Conservation (phyloP, 2,797 vertebrate genomes). For the Hypotaenidia philippensis region DNA sequence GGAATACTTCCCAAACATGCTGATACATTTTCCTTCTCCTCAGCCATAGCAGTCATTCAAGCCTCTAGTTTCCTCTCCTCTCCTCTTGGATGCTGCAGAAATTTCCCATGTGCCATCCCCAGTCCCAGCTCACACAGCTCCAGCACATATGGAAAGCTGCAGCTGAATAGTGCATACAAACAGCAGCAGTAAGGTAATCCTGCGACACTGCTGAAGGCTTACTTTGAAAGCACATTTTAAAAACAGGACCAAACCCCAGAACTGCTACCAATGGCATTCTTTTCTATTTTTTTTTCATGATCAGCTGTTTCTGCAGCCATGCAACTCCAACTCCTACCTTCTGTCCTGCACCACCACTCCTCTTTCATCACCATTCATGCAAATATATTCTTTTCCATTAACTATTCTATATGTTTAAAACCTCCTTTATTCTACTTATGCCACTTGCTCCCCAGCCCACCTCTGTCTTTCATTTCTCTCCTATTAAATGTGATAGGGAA, state of each 20-base stretch:
- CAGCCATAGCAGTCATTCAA: neutral
- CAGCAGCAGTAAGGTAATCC: neutral
- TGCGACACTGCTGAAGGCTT: neutral
- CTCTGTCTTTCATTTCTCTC: neutral
- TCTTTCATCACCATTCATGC: neutral
- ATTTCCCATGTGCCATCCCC: neutral
- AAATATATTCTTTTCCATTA: neutral
- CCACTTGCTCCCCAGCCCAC: neutral
- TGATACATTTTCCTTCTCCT: neutral
- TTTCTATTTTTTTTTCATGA: neutral
- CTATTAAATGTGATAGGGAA: neutral
- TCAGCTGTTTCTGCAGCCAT: neutral
- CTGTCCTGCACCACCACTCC: neutral
- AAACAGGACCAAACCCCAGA: neutral
- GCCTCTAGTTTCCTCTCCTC: neutral
- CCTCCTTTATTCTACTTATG: neutral
- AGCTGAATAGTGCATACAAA: neutral
- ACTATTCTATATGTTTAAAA: neutral
- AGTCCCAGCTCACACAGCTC: neutral
- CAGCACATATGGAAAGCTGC: neutral
- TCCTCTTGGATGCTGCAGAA: neutral
- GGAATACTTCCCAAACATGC: neutral
- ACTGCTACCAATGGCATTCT: neutral
- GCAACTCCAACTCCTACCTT: neutral
- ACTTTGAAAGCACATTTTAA: neutral